Evolutionary conservation across 2,113 vertebrate genomes (phyloP).

Genomic region (Nematolebias whitei): DNA sequence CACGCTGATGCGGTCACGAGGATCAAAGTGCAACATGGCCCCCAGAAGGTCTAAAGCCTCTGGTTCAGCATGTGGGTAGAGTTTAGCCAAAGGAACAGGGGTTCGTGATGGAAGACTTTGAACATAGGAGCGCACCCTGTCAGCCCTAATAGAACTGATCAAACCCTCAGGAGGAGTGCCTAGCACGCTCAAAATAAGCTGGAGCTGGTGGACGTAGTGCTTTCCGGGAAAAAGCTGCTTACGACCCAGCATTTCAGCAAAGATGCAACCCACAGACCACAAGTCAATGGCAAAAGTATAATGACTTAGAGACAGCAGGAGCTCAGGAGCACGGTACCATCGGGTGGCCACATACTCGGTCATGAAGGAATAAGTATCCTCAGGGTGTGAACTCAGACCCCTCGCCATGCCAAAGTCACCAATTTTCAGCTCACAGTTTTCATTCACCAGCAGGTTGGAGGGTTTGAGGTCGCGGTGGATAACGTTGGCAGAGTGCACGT

Average conservation of each 20-base stretch:
- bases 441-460: slow-evolving; percentile 93
- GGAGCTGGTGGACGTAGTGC: slow-evolving; percentile 93
- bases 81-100: slow-evolving; percentile 81
- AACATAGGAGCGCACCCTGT: slow-evolving; percentile 89
- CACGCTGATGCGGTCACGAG: slow-evolving; percentile 84
- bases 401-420: slow-evolving; percentile 97
- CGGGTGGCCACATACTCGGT: slow-evolving; percentile 96
- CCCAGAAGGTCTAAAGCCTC: slow-evolving; percentile 83
- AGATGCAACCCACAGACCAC: slow-evolving; percentile 97
- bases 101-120: slow-evolving; percentile 86
- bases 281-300: slow-evolving; percentile 93
- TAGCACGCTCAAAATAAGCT: slow-evolving; percentile 90
- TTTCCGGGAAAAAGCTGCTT: slow-evolving; percentile 92
- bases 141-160: slow-evolving; percentile 88
- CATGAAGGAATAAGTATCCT: slow-evolving; percentile 90
- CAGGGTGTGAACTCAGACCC: slow-evolving; percentile 86
- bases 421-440: slow-evolving; percentile 97
- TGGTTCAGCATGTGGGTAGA: slow-evolving; percentile 85
- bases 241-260: slow-evolving; percentile 93
- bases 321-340: slow-evolving; percentile 95
- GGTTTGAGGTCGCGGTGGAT: slow-evolving; percentile 97
- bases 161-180: slow-evolving; percentile 87
- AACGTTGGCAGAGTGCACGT: slow-evolving; percentile 96
- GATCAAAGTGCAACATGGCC: slow-evolving; percentile 88
- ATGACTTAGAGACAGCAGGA: slow-evolving; percentile 90